These are phyloP conservation scores for Patella depressa DNA, from an alignment of 2,888 invertebrate genomes.

Conservation along the genomic window DNA sequence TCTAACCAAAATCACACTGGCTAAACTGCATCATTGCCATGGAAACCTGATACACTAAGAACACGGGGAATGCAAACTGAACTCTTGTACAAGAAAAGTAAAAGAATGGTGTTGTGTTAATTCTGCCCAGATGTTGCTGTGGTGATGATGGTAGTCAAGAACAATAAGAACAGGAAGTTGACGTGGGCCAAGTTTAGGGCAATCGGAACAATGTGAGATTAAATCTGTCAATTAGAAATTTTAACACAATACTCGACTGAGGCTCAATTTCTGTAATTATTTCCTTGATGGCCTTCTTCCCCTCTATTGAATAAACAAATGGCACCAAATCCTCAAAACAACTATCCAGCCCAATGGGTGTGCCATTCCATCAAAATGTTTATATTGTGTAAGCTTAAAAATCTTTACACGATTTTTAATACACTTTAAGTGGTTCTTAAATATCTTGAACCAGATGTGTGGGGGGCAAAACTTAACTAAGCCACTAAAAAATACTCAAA, in stretches of 20 bases:
- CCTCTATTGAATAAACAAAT: no score
- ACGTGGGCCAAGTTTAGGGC: neutral
- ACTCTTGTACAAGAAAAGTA: slow-evolving; percentile 5
- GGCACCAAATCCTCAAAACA: no score
- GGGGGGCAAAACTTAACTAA: no score
- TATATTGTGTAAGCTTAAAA: no score
- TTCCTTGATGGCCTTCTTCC: neutral
- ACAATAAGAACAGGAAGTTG: slow-evolving; percentile 3
- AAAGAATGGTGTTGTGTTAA: neutral
- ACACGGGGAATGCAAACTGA: neutral
- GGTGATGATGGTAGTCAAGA: neutral
- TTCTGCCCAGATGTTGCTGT: neutral
- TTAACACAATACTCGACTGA: no score
- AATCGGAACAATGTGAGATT: slow-evolving; percentile 4
- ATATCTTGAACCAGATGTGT: no score
- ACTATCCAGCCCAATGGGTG: no score
- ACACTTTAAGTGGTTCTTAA: no score
- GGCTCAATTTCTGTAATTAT: neutral
- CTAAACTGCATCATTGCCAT: slow-evolving; percentile 2
- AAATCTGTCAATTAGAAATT: neutral
- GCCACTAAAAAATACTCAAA: no score
- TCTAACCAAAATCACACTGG: neutral
- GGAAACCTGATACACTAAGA: neutral
- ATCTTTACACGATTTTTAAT: no score
- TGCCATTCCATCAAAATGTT: no score